These are phyloP conservation scores for Heterotis niloticus DNA, from an alignment of 2,113 vertebrate species.

Conservation along the genomic window DNA sequence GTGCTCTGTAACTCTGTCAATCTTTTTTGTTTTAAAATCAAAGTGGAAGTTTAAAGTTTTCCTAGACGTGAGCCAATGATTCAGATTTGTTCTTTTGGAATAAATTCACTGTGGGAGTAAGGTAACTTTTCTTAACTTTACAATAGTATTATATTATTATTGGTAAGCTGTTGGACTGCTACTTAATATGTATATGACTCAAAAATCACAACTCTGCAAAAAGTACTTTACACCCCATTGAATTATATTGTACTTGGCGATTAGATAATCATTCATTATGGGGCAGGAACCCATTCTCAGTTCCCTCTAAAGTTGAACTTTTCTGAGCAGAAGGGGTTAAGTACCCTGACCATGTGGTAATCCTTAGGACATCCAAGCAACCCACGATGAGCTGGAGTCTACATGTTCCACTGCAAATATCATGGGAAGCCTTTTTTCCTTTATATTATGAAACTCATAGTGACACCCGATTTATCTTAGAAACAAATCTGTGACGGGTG, in stretches of 20 bases:
- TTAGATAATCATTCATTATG: too few species aligned
- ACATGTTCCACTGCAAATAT: slow-evolving; percentile 2
- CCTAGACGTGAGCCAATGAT: not conserved
- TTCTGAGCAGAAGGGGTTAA: too few species aligned
- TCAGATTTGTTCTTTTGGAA: not conserved
- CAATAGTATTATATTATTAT: too few species aligned
- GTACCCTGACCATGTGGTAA: not conserved
- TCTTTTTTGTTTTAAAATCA: not conserved
- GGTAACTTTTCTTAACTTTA: too few species aligned
- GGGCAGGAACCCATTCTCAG: too few species aligned
- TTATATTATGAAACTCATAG: not conserved
- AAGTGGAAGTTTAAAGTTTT: not conserved
- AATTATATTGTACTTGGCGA: too few species aligned
- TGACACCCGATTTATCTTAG: slow-evolving; percentile 15
- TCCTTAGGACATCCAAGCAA: not conserved
- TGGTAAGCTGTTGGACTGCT: too few species aligned
- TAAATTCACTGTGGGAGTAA: not conserved
- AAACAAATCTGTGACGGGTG: not conserved
- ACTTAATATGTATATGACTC: too few species aligned
- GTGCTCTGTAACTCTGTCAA: not conserved
- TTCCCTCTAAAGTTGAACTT: too few species aligned
- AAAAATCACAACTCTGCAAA: too few species aligned
- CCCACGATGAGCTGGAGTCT: not conserved
- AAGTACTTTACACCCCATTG: too few species aligned
- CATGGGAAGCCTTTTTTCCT: not conserved